These are phyloP conservation scores for Cryptomyrus ogoouensis DNA, from an alignment of 2,113 vertebrate genomes.

Conservation along the genomic window DNA sequence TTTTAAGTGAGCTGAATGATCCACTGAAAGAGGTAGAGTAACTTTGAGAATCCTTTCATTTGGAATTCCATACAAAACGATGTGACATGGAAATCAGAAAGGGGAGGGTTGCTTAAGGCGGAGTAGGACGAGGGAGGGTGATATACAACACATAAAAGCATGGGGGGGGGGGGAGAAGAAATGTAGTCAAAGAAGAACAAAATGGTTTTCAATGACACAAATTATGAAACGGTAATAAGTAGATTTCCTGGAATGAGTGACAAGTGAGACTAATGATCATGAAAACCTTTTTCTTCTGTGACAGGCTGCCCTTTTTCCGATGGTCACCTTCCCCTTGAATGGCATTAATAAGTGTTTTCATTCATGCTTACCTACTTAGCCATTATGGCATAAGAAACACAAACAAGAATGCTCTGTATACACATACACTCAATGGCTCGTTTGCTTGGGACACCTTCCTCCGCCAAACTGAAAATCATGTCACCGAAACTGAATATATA, in stretches of 20 bases:
- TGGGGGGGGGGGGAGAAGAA: not conserved
- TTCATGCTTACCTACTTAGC: not conserved
- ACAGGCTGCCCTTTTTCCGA: not conserved
- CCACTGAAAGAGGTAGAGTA: conserved; percentile 89
- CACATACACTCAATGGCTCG: not conserved
- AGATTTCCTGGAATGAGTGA: not conserved
- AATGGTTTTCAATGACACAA: not conserved
- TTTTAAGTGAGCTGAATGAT: conserved; percentile 94
- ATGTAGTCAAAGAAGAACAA: not conserved
- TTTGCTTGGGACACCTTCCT: not conserved
- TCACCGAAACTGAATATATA: not conserved
- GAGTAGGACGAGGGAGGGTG: not conserved
- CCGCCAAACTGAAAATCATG: not conserved
- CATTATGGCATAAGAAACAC: not conserved
- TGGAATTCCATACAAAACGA: not conserved
- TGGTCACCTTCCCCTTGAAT: not conserved
- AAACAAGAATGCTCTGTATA: not conserved
- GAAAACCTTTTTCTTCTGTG: not conserved
- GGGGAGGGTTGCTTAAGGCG: not conserved
- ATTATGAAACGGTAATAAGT: not conserved
- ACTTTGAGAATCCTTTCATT: not conserved
- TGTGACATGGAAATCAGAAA: not conserved
- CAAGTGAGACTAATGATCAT: not conserved
- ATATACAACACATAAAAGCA: not conserved
- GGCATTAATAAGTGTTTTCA: not conserved